Percentiles rank a stretch among this genome's conserved stretches.
Evolutionary conservation across 1,140 invertebrate genomes (phyloP).

Genomic region (Calliphora vicina): DNA sequence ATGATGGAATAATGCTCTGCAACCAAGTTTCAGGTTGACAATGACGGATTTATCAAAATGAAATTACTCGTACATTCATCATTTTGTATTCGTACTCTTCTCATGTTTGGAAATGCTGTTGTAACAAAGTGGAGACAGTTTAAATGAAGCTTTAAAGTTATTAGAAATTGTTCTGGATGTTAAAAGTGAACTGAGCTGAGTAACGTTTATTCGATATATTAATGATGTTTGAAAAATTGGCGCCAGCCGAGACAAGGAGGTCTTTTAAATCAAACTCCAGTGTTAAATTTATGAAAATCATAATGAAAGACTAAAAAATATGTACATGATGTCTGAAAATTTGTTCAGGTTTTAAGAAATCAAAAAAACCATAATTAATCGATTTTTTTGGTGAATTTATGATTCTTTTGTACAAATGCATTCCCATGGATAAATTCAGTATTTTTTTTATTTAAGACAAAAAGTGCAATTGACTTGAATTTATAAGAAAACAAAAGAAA

Average conservation of each 20-base stretch:
- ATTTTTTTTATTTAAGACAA: not conserved
- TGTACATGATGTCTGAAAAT: not conserved
- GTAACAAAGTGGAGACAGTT: not conserved
- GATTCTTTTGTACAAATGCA: not conserved
- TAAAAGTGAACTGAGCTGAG: too few species aligned
- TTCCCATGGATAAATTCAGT: not conserved
- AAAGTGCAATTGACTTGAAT: not conserved
- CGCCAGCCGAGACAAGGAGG: conserved; percentile 15
- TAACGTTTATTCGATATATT: not conserved
- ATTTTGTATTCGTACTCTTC: not conserved
- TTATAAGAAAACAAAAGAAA: not conserved
- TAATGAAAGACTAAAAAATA: not conserved
- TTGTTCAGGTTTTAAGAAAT: not conserved
- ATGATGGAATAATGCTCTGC: too few species aligned
- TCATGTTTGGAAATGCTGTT: not conserved
- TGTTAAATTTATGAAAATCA: not conserved
- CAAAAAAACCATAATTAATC: conserved; percentile 25
- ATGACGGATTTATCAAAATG: conserved; percentile 18
- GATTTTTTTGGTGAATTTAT: not conserved
- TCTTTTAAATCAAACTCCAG: not conserved
- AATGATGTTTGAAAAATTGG: conserved; percentile 24
- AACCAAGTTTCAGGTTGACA: not conserved
- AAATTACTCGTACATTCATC: conserved; percentile 27
- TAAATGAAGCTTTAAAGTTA: not conserved
- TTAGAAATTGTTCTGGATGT: not conserved